Evolutionary conservation across 2,797 vertebrate genomes (phyloP).

Genomic region (Danio choprae): DNA sequence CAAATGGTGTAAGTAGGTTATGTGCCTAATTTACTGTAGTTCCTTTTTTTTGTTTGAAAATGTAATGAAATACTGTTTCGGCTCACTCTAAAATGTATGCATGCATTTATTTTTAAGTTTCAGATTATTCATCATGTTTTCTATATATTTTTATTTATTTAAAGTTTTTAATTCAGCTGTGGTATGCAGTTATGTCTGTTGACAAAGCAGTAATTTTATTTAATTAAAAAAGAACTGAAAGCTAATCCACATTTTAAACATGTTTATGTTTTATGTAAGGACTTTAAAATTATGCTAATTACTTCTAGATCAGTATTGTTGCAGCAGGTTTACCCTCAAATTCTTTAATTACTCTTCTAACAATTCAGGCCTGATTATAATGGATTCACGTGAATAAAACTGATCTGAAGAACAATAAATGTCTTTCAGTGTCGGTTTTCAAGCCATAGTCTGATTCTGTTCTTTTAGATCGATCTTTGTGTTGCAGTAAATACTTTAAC

Average conservation of each 20-base stretch:
- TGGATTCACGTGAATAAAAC: slow-evolving; percentile 42
- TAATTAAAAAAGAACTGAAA: neutral
- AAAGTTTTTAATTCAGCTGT: neutral
- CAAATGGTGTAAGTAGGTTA: neutral
- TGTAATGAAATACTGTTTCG: neutral
- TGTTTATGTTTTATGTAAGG: neutral
- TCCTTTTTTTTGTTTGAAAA: neutral
- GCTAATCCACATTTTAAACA: neutral
- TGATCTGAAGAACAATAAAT: slow-evolving; percentile 37
- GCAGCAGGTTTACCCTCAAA: neutral
- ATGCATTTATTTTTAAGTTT: neutral
- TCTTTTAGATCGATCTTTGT: slow-evolving; percentile 43
- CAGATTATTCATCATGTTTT: neutral
- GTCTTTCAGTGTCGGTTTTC: slow-evolving; percentile 29
- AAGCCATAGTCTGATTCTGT: slow-evolving; percentile 34
- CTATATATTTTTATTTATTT: neutral
- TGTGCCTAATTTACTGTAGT: neutral
- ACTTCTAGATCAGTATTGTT: slow-evolving; percentile 4
- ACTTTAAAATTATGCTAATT: neutral
- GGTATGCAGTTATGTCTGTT: neutral
- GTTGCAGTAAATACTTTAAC: slow-evolving; percentile 79
- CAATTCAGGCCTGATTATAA: slow-evolving; percentile 39
- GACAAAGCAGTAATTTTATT: neutral
- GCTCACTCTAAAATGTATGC: neutral
- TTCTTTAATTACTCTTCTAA: slow-evolving; percentile 26